A percentile compares a stretch with the other conserved stretches of the same genome.
Evolutionary conservation across 2,888 invertebrate genomes (phyloP).

Genomic region (Lycaena phlaeas): DNA sequence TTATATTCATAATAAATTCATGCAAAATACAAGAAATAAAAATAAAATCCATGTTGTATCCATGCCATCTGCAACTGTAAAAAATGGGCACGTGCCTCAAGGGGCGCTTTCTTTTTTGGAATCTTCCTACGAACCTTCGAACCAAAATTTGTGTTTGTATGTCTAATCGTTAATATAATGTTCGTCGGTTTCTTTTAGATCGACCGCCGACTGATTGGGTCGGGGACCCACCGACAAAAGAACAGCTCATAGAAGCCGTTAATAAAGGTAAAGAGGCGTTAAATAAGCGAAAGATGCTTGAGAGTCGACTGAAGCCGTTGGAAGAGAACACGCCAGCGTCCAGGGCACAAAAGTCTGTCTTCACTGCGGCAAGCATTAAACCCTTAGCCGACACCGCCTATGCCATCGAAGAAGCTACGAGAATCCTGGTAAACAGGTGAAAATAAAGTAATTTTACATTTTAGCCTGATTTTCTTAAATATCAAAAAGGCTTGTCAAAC

Average conservation of each 20-base stretch:
- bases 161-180: no score
- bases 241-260: constrained; percentile 63
- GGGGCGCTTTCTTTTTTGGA: no score
- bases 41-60: no score
- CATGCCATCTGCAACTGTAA: no score
- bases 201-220: constrained; percentile 35
- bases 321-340: constrained; percentile 75
- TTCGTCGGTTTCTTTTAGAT: constrained; percentile 29
- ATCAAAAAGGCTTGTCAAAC: no score
- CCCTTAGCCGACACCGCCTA: constrained; percentile 77
- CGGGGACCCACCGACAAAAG: constrained; percentile 31
- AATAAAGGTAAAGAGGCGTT: constrained; percentile 73
- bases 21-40: no score
- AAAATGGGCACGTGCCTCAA: no score
- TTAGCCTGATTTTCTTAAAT: no score
- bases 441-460: no score
- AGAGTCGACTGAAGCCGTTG: constrained; percentile 58
- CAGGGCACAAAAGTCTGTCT: constrained; percentile 80
- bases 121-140: no score
- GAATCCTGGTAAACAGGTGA: constrained; percentile 66
- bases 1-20: no score
- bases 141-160: no score
- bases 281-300: constrained; percentile 65
- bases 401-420: constrained; percentile 79
- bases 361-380: constrained; percentile 74